Conservation (phyloP, 30 jellyfish, hydroid and myxozoan genomes). For the Hydra vulgaris region DNA sequence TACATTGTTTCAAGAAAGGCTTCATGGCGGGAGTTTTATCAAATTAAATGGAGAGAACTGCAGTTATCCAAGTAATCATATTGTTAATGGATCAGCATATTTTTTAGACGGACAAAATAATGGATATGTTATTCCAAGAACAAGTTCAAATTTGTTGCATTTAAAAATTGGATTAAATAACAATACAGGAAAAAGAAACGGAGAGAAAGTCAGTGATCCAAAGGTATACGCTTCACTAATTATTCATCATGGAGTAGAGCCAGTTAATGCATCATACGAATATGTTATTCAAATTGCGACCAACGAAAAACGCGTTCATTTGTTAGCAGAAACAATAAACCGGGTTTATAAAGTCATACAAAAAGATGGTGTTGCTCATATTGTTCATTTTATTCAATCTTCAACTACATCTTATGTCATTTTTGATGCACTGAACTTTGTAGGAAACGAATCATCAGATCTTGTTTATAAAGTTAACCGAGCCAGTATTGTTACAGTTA, state of each 20-base stretch:
- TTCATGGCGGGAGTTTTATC: neutral
- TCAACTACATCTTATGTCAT: neutral
- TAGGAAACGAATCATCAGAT: neutral
- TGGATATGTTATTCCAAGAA: slow-evolving; percentile 1
- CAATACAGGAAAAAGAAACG: neutral
- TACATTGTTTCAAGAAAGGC: slow-evolving; percentile 18
- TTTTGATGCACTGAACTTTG: neutral
- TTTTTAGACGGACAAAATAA: neutral
- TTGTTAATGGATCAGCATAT: neutral
- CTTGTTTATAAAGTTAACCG: neutral
- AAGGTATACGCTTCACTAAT: slow-evolving; percentile 13
- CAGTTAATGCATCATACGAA: slow-evolving; percentile 11
- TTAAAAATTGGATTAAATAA: neutral
- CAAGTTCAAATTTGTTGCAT: slow-evolving; percentile 1
- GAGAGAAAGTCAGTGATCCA: neutral
- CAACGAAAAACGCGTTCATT: neutral
- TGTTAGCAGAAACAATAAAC: neutral
- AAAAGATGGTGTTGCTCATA: slow-evolving; percentile 17
- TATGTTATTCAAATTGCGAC: slow-evolving; percentile 22
- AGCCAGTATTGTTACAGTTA: slow-evolving; percentile 5
- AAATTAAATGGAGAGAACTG: neutral
- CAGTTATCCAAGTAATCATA: neutral
- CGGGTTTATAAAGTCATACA: slow-evolving; percentile 9
- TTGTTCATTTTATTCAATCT: neutral
- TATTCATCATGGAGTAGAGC: slow-evolving; percentile 10